These are phyloP conservation scores for Falco cherrug DNA, from an alignment of 2,797 vertebrate genomes.

Conservation along the genomic window DNA sequence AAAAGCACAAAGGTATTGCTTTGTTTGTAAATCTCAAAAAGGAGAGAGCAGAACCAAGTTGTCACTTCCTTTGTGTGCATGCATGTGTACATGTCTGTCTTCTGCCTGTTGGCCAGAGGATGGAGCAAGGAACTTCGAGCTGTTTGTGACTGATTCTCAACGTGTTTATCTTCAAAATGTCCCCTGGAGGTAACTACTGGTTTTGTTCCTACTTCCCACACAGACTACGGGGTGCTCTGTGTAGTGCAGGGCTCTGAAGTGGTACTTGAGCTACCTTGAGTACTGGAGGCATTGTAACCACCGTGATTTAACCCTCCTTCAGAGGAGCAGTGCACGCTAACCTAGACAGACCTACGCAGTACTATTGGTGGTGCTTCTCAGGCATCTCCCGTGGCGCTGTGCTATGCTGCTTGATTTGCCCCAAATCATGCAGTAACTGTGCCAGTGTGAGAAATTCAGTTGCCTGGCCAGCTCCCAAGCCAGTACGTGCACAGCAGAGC, in stretches of 20 bases:
- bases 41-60: not conserved
- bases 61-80: too few species aligned
- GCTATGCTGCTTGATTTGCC: not conserved
- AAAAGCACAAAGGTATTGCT: not conserved
- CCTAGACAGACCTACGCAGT: not conserved
- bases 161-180: not conserved
- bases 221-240: accelerated
- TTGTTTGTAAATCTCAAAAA: not conserved
- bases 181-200: not conserved
- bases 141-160: not conserved
- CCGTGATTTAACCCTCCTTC: not conserved
- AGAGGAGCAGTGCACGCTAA: not conserved
- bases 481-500: not conserved
- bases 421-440: not conserved
- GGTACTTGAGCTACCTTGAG: not conserved
- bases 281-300: not conserved
- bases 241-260: not conserved
- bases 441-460: not conserved
- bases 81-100: too few species aligned
- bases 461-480: accelerated
- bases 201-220: not conserved
- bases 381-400: too few species aligned
- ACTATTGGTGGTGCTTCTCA: not conserved
- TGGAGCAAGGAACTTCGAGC: not conserved
- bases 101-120: not conserved